phyloP scores from a whole-genome alignment of 2,888 invertebrate species.

The Drosophila sordidula region DNA sequence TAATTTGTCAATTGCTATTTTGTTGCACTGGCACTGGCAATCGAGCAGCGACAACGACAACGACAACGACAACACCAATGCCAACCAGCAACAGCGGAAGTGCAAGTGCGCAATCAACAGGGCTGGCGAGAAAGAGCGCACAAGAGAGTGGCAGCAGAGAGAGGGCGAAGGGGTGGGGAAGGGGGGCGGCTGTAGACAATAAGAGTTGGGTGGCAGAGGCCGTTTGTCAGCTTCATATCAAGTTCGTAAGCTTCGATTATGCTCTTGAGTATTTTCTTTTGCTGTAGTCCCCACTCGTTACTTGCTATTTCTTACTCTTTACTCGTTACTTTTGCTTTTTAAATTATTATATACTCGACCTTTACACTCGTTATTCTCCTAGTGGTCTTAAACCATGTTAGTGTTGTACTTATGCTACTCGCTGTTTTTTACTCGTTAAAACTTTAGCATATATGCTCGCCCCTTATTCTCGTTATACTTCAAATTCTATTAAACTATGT shows the following conservation, averaged over 20 bases:
- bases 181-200: no score
- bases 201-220: no score
- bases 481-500: not conserved
- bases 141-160: not conserved
- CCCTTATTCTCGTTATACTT: not conserved
- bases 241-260: not conserved
- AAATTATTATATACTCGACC: no score
- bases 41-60: conserved; percentile 15
- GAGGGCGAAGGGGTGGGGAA: not conserved
- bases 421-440: not conserved
- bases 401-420: not conserved
- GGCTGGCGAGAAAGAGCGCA: not conserved
- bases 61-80: conserved; percentile 28
- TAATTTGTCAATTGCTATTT: conserved; percentile 80
- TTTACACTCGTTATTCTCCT: no score
- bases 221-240: not conserved
- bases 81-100: conserved; percentile 56
- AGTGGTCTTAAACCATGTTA: no score
- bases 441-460: no score
- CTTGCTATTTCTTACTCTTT: not conserved
- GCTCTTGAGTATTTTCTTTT: not conserved
- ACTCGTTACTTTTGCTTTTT: not conserved
- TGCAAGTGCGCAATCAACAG: conserved; percentile 65
- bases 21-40: conserved; percentile 63
- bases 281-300: not conserved